These are phyloP conservation scores for Pantherophis vulpinus DNA, from an alignment of 2,797 vertebrate species.

Conservation along the genomic window DNA sequence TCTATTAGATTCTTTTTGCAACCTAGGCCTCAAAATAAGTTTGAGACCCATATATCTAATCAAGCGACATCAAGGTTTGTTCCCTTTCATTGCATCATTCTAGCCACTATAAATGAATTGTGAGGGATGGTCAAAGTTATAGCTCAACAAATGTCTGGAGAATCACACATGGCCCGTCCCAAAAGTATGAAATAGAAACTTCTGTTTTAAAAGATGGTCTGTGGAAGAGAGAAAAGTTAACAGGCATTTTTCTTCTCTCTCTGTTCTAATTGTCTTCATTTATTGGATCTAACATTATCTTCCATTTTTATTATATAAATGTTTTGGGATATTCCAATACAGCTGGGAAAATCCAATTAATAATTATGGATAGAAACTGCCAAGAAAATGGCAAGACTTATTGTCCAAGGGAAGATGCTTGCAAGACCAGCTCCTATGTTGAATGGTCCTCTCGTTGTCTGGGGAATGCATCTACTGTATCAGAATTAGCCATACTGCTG, in stretches of 20 bases:
- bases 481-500: background rate
- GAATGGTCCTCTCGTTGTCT: background rate
- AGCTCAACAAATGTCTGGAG: background rate
- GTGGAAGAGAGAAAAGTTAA: background rate
- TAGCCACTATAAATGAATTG: background rate
- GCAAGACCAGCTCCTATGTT: background rate
- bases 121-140: background rate
- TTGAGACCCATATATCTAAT: background rate
- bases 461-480: background rate
- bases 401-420: background rate
- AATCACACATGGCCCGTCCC: background rate
- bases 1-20: background rate
- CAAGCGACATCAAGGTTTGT: background rate
- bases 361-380: background rate
- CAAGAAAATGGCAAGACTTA: background rate
- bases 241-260: background rate
- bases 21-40: background rate
- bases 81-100: background rate
- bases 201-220: background rate
- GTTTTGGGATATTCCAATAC: background rate
- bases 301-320: background rate
- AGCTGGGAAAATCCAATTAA: conserved; percentile 10
- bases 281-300: background rate
- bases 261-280: background rate
- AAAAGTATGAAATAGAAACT: background rate